Evolutionary conservation across 2,797 vertebrate genomes (phyloP).

Genomic region (Sylvilagus floridanus): DNA sequence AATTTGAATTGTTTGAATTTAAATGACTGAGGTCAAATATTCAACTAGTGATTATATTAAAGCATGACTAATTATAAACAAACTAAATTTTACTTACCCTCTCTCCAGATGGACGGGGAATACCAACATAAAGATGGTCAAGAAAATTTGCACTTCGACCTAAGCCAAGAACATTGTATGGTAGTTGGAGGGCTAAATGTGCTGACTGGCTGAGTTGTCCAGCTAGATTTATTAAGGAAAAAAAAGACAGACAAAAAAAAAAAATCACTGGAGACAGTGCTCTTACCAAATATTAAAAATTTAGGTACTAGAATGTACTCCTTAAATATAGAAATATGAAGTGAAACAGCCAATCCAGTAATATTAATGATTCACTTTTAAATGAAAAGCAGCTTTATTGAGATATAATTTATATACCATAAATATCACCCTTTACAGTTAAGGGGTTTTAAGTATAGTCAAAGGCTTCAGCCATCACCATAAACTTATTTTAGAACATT

Average conservation of each 20-base stretch:
- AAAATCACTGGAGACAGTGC: background rate
- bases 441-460: background rate
- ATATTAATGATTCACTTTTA: conserved; percentile 21
- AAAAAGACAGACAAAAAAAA: conserved; percentile 37
- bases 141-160: conserved; percentile 98
- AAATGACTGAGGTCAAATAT: background rate
- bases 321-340: conserved; percentile 33
- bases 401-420: background rate
- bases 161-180: conserved; percentile 96
- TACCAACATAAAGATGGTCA: conserved; percentile 96
- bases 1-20: conserved; percentile 17
- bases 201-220: conserved; percentile 98
- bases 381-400: background rate
- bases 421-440: background rate
- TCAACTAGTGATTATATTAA: background rate
- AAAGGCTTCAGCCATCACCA: background rate
- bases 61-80: background rate
- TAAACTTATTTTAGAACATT: background rate
- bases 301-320: background rate
- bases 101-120: conserved; percentile 93
- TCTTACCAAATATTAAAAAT: background rate
- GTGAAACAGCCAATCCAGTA: background rate
- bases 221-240: conserved; percentile 87
- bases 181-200: conserved; percentile 96
- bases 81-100: conserved; percentile 87